A percentile compares a stretch with the other conserved stretches of the same genome.
phyloP scores from a whole-genome alignment of 2,113 vertebrate genomes.

The Callionymus lyra region DNA sequence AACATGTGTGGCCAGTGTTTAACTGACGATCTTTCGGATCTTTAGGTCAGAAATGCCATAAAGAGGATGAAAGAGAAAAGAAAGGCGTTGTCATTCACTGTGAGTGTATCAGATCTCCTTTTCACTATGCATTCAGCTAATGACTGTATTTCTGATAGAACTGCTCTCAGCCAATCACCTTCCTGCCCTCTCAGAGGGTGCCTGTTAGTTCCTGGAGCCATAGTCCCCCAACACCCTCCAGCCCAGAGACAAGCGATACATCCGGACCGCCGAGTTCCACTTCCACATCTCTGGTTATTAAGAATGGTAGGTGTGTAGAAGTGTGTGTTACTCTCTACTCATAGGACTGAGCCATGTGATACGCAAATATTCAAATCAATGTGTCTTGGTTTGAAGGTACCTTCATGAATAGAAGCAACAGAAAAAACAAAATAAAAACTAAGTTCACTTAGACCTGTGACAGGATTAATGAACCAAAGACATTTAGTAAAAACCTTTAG shows the following conservation, averaged over 20 bases:
- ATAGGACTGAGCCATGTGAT: too few species aligned
- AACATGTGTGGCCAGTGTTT: conserved; percentile 20
- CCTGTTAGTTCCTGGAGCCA: conserved; percentile 64
- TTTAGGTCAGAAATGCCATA: conserved; percentile 82
- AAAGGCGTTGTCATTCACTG: conserved; percentile 75
- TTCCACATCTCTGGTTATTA: conserved; percentile 61
- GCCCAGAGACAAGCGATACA: conserved; percentile 60
- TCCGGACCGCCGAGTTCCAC: conserved; percentile 41
- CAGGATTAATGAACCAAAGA: too few species aligned
- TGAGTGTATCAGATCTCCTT: conserved; percentile 41
- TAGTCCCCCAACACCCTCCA: conserved; percentile 52
- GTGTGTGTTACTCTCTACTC: too few species aligned
- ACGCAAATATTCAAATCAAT: too few species aligned
- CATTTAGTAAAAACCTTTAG: too few species aligned
- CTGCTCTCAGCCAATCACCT: conserved; percentile 74
- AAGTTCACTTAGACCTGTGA: too few species aligned
- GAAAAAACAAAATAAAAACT: too few species aligned
- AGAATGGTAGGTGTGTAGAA: conserved; percentile 50
- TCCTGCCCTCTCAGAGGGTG: conserved; percentile 65
- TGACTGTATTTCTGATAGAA: conserved; percentile 55
- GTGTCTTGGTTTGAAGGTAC: too few species aligned
- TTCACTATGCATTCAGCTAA: too few species aligned
- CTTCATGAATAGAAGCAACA: too few species aligned
- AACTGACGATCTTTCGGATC: conserved; percentile 24
- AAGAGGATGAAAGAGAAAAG: conserved; percentile 84